Percentiles rank a stretch among this genome's conserved stretches.
Conservation (phyloP, 1,140 invertebrate genomes). For the Neuroterus valhalla region DNA sequence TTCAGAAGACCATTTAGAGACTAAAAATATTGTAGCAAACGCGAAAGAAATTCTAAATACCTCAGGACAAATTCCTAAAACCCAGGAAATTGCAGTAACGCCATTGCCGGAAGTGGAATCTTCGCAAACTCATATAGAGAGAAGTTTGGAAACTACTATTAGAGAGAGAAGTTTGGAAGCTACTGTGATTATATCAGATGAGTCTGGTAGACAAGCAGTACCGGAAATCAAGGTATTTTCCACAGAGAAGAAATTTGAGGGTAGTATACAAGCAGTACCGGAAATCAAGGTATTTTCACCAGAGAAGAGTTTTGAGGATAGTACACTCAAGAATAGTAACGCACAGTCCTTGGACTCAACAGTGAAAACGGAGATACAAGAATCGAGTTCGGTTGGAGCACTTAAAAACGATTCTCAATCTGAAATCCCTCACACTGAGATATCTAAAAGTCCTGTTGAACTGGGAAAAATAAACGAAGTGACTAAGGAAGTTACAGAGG, state of each 20-base stretch:
- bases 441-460: not conserved
- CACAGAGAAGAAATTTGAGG: not conserved
- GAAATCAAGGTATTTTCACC: too few species aligned
- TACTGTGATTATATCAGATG: not conserved
- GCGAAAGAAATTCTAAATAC: too few species aligned
- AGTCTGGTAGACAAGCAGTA: not conserved
- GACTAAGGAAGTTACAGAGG: not conserved
- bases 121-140: not conserved
- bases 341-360: too few species aligned
- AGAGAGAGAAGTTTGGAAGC: not conserved
- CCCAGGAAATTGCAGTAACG: too few species aligned
- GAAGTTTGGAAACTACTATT: not conserved
- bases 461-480: conserved; percentile 25
- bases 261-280: not conserved
- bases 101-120: too few species aligned
- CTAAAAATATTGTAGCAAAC: too few species aligned
- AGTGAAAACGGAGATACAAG: not conserved
- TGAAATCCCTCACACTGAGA: not conserved
- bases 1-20: too few species aligned
- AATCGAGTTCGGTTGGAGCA: not conserved
- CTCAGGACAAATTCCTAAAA: too few species aligned
- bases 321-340: too few species aligned
- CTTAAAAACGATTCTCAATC: not conserved
- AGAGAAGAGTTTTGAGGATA: not conserved
- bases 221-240: not conserved